Evolutionary conservation across 2,113 vertebrate species (phyloP), one percentile per base, ranked within the genome.

Genomic region (Orthonyx spaldingii): DNA sequence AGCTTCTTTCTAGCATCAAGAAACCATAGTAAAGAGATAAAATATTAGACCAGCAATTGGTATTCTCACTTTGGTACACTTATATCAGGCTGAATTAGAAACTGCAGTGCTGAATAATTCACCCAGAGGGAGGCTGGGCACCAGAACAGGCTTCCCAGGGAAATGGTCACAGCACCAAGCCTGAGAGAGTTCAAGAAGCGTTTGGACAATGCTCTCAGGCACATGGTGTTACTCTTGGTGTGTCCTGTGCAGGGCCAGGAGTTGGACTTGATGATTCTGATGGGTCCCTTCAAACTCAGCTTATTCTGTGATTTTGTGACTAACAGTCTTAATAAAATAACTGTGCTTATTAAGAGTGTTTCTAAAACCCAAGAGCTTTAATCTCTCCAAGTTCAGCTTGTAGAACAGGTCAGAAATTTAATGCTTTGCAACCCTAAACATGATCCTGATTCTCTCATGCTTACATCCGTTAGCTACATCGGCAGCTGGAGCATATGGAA

Each of bases 221-320:
- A 47, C 39, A 16, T 1, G 10, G 9, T 18, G 16, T 47, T 7
- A 68, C 21, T 47, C 39, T 10, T 60, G 30, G 8, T 6, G 11
- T 22, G 16, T 27, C 33, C 37, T 39, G 39, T 21, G 16, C n/a
- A 53, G 30, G n/a, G 33, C 19, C 10, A 11, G 28, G 17, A 69
- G 10, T 6, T 49, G 26, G 17, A 69, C 16, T 60, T 1, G 0
- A 11, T 57, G 16, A 27, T 19, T 17, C 44, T 20, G 10, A 13
- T 6, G 47, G 24, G 16, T 68, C 28, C 16, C 30, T 68, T 66
- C 78, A 28, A 68, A 61, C 16, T 55, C 61, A 35, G 14, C 26
- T 14, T n/a, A n/a, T 52, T 52, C 23, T 64, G 6, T 23, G 71
- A 46, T 44, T 44, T 8, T 21, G 7, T 33, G 30, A 78, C 20